Evolutionary conservation across 2,113 vertebrate genomes (phyloP).

Genomic region (Pseudopodoces humilis): DNA sequence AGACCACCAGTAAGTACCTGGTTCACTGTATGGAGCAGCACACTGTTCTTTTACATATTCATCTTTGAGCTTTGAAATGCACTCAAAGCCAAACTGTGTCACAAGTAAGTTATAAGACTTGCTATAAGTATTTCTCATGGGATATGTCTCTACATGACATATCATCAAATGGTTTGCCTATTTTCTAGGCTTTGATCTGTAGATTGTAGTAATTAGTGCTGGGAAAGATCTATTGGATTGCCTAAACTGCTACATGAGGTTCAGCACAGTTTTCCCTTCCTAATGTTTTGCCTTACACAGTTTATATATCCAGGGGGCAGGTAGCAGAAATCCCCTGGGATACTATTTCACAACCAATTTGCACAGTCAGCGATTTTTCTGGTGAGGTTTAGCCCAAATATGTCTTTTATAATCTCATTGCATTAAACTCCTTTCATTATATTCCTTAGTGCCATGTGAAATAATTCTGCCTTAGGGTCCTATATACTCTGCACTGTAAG

Average conservation of each 20-base stretch:
- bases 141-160: neutral
- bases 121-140: neutral
- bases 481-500: neutral
- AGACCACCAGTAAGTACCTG: neutral
- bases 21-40: neutral
- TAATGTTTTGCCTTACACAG: neutral
- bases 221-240: neutral
- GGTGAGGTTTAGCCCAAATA: neutral
- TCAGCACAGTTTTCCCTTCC: neutral
- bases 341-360: neutral
- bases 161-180: neutral
- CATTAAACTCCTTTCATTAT: neutral
- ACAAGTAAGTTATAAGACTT: neutral
- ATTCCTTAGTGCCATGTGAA: neutral
- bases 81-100: neutral
- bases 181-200: conserved; percentile 10
- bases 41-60: neutral
- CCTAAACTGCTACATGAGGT: neutral
- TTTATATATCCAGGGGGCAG: neutral
- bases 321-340: neutral
- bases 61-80: neutral
- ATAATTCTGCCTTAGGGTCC: neutral
- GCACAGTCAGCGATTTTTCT: neutral
- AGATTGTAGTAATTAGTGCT: neutral
- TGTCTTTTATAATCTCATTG: neutral